A percentile compares a stretch with the other conserved stretches of the same genome.
phyloP scores from a whole-genome alignment of 1,140 invertebrate genomes.

The Saccostrea cuccullata region DNA sequence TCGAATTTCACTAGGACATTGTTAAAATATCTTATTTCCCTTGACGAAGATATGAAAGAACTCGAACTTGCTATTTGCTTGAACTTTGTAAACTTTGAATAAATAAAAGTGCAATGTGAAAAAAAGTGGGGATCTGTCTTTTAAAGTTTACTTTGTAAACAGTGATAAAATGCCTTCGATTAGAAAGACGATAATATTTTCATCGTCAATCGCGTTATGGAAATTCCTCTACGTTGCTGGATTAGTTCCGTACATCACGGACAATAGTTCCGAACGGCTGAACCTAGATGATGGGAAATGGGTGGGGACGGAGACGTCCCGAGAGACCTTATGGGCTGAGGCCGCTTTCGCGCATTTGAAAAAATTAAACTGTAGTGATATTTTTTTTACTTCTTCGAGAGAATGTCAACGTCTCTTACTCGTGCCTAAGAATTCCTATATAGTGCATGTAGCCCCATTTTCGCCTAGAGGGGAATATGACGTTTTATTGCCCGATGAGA shows the following conservation, averaged over 20 bases:
- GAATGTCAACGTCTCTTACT: slow-evolving; percentile 63
- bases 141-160: not conserved
- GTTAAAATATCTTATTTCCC: not conserved
- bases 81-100: not conserved
- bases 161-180: not conserved
- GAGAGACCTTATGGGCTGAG: slow-evolving; percentile 64
- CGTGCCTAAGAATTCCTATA: slow-evolving; percentile 60
- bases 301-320: slow-evolving; percentile 39
- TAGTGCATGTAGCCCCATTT: slow-evolving; percentile 69
- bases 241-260: slow-evolving; percentile 53
- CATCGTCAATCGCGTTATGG: slow-evolving; percentile 43
- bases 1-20: slow-evolving; percentile 11
- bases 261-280: slow-evolving; percentile 55
- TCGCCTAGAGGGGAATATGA: slow-evolving; percentile 64
- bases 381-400: slow-evolving; percentile 68
- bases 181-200: slow-evolving; percentile 41
- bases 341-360: slow-evolving; percentile 67
- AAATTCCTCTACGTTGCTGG: slow-evolving; percentile 48
- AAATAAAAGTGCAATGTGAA: slow-evolving; percentile 1
- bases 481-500: slow-evolving; percentile 78
- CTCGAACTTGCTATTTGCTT: not conserved
- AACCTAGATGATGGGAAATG: slow-evolving; percentile 52
- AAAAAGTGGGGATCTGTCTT: not conserved
- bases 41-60: not conserved
- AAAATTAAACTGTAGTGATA: slow-evolving; percentile 64